Evolutionary conservation across 2,888 invertebrate genomes (phyloP).

Genomic region (Timema podura): DNA sequence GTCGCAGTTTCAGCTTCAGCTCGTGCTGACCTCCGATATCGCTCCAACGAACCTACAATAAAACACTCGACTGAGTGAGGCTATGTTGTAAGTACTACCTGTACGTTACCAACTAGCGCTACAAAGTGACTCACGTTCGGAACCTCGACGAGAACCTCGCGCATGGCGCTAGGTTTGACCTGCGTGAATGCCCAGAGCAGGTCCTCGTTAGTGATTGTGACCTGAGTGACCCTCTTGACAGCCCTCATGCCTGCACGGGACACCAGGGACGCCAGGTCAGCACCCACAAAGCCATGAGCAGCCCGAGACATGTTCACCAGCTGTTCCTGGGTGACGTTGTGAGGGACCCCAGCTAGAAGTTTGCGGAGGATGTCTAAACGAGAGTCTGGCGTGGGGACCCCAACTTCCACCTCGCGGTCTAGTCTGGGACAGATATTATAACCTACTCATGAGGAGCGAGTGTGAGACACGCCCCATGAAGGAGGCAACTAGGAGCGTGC

Average conservation of each 20-base stretch:
- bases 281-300: slow-evolving; percentile 88
- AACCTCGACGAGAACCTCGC: slow-evolving; percentile 80
- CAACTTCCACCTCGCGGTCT: slow-evolving; percentile 76
- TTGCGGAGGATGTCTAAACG: slow-evolving; percentile 65
- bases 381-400: slow-evolving; percentile 63
- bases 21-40: slow-evolving; percentile 91
- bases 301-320: slow-evolving; percentile 43
- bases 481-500: too few species aligned
- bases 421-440: too few species aligned
- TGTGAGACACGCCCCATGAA: too few species aligned
- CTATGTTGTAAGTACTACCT: too few species aligned
- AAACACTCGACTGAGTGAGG: too few species aligned
- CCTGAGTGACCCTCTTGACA: slow-evolving; percentile 38
- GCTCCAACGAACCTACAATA: slow-evolving; percentile 68
- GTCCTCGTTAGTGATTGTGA: slow-evolving; percentile 47
- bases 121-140: slow-evolving; percentile 60
- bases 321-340: slow-evolving; percentile 53
- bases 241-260: slow-evolving; percentile 67
- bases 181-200: slow-evolving; percentile 60
- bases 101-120: too few species aligned
- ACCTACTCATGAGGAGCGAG: too few species aligned
- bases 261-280: slow-evolving; percentile 75
- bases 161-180: slow-evolving; percentile 86
- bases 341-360: slow-evolving; percentile 55
- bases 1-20: slow-evolving; percentile 77